These are phyloP conservation scores for Pao palembangensis DNA, from an alignment of 2,113 vertebrate genomes.

Conservation along the genomic window DNA sequence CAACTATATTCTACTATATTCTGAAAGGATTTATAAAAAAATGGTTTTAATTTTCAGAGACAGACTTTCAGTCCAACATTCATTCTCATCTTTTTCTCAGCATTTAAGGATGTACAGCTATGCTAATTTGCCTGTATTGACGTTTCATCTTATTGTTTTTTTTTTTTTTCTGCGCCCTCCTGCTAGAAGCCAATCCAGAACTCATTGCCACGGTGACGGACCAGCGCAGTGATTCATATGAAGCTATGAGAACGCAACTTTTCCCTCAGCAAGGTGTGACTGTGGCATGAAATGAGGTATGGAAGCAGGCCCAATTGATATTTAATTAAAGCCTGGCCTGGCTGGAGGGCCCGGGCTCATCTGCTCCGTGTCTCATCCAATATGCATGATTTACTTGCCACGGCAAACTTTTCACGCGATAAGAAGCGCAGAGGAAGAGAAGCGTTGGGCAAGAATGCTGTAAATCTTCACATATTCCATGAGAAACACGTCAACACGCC, in stretches of 20 bases:
- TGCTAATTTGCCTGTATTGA: not conserved
- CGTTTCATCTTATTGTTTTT: too few relatives aligned
- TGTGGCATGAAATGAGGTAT: slow-evolving; percentile 70
- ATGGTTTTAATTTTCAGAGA: not conserved
- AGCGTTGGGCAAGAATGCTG: slow-evolving; percentile 26
- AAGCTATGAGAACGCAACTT: slow-evolving; percentile 47
- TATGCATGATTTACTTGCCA: slow-evolving; percentile 69
- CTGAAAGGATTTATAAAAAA: too few relatives aligned
- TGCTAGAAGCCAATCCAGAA: slow-evolving; percentile 19
- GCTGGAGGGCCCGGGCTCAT: slow-evolving; percentile 61
- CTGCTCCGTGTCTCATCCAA: slow-evolving; percentile 69
- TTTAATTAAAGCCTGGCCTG: slow-evolving; percentile 72
- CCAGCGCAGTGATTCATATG: slow-evolving; percentile 18
- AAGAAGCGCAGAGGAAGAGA: slow-evolving; percentile 34
- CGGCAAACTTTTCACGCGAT: slow-evolving; percentile 59
- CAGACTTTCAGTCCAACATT: not conserved
- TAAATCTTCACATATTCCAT: slow-evolving; percentile 30
- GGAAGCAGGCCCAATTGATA: slow-evolving; percentile 68
- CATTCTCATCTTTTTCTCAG: slow-evolving; percentile 7
- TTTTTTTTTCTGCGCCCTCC: slow-evolving; percentile 1
- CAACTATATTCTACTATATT: too few relatives aligned
- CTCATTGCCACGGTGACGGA: slow-evolving; percentile 11
- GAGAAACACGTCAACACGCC: slow-evolving; percentile 7
- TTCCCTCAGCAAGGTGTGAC: slow-evolving; percentile 63
- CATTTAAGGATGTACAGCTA: slow-evolving; percentile 6